Base-by-base conservation (phyloP, 1,140 invertebrate genomes). In the Cryptotermes secundus region DNA sequence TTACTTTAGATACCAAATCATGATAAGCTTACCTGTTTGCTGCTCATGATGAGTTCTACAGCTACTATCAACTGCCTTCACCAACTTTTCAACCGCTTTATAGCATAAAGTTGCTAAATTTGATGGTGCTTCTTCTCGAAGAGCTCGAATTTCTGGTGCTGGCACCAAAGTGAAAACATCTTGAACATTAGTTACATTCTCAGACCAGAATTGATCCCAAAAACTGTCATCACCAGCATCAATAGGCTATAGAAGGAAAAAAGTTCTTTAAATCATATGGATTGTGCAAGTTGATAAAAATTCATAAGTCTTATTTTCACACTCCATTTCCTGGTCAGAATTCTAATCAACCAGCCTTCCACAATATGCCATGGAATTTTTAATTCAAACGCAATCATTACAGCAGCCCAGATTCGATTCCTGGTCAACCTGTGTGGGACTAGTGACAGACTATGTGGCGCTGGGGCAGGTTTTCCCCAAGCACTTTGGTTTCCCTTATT, bases 141-240 rank as follows among this genome's bases (percentile, higher is more conserved):
- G 90, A 26, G 96, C 95, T 84, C 99, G 92, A 86, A 99, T 98
- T 91, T 99, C 98, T 26, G 95, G 93, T 24, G 98, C 96, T 38
- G 98, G 97, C 80, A 99, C 96, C 85, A 99, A 90, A 12, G 97
- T 97, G 88, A 99, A 99, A 31, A 99, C 96, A 93, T 99, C 99
- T 90, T 99, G 97, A 3, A 99, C 94, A 88, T 94, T 96, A 3
- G 96, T 96, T 4, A 97, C 95, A 90, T 96, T 97, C 86, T 99
- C 98, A 12, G 96, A 96, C 98, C 98, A 99, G 89, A 99, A 99
- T 89, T 99, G 98, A 88, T 99, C 97, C 99, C 99, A 99, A 89
- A 99, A 99, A 85, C 92, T 93, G 87, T 99, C 97, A 90, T 99
- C 98, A 83, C 92, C 93, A 42, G 96, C 93, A 90, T 98, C 96